Evolutionary conservation across 2,888 invertebrate species (phyloP).

Genomic region (Hirudinaria manillensis): DNA sequence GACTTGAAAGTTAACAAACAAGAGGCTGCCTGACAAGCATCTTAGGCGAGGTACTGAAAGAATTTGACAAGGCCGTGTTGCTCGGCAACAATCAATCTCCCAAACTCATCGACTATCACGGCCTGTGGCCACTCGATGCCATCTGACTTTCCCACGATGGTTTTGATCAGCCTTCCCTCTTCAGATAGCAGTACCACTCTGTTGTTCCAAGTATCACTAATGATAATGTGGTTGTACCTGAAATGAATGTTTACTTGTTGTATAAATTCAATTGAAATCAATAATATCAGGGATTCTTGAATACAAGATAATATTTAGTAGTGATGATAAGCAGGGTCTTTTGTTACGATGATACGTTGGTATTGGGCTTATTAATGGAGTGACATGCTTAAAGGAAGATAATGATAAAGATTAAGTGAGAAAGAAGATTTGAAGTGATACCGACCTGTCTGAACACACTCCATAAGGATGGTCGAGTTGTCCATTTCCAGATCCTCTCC

Average conservation of each 20-base stretch:
- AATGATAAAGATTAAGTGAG: no score
- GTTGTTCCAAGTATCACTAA: conserved; percentile 43
- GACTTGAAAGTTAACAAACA: no score
- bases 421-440: no score
- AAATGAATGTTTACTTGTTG: neutral
- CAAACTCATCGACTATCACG: conserved; percentile 36
- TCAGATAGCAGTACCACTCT: conserved; percentile 39
- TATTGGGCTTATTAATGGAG: no score
- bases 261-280: no score
- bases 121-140: conserved; percentile 41
- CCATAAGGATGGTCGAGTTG: conserved; percentile 42
- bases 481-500: conserved; percentile 34
- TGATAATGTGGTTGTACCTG: conserved; percentile 39
- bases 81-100: conserved; percentile 40
- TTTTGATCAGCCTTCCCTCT: conserved; percentile 39
- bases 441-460: conserved; percentile 37
- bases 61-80: conserved; percentile 41
- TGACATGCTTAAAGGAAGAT: no score
- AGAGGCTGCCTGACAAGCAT: no score
- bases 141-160: conserved; percentile 39
- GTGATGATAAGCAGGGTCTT: neutral
- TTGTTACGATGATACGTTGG: no score
- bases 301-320: neutral
- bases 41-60: conserved; percentile 41
- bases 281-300: neutral